A percentile compares a stretch with the other conserved stretches of the same genome.
Conservation (phyloP, 2,888 invertebrate species). For the Scaptomyza polygonia region DNA sequence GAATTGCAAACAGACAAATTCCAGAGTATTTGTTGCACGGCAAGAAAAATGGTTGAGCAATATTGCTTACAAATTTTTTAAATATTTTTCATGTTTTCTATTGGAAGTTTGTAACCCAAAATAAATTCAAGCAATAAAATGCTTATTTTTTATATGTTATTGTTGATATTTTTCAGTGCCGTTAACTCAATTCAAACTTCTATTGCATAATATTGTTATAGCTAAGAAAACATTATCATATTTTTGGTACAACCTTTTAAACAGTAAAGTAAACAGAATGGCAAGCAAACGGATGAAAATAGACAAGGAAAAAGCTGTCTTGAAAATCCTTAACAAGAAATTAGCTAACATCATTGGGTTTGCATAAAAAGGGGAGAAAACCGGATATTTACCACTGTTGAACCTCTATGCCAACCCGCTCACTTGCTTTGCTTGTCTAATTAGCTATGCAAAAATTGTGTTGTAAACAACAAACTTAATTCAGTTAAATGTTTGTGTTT, state of each 20-base stretch:
- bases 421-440: conserved; percentile 47
- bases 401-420: background rate
- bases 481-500: conserved; percentile 77
- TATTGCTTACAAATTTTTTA: background rate
- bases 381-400: conserved; percentile 36
- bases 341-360: conserved; percentile 44
- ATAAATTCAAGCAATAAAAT: no score
- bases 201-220: conserved; percentile 2
- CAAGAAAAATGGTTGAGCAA: background rate
- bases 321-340: conserved; percentile 28
- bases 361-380: conserved; percentile 6
- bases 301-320: background rate
- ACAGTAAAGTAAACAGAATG: conserved; percentile 6
- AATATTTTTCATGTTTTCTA: background rate
- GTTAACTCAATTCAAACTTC: background rate
- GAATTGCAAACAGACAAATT: conserved; percentile 10
- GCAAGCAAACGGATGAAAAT: background rate
- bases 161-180: background rate
- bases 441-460: conserved; percentile 75
- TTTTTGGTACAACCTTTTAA: conserved; percentile 18
- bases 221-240: conserved; percentile 16
- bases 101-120: background rate
- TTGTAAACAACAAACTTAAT: conserved; percentile 75
- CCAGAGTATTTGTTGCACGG: conserved; percentile 4
- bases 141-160: background rate